These are phyloP conservation scores for Heteromormyrus szaboi DNA, from an alignment of 2,797 vertebrate species.

Conservation along the genomic window DNA sequence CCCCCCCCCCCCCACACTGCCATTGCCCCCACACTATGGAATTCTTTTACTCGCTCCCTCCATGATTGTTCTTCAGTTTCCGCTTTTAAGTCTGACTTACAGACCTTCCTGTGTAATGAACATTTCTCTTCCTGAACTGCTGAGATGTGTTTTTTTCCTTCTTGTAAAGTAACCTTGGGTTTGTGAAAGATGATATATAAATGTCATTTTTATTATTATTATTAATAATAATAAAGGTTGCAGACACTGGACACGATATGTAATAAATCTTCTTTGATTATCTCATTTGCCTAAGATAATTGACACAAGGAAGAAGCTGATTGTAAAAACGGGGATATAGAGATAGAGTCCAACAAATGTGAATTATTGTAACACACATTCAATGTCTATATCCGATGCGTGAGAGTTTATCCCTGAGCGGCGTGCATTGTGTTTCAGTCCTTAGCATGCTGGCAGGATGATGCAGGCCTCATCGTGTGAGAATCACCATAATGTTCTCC, in stretches of 20 bases:
- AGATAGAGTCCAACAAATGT: neutral
- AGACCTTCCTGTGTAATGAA: neutral
- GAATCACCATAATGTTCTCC: neutral
- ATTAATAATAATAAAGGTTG: neutral
- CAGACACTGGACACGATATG: neutral
- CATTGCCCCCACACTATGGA: neutral
- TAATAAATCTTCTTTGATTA: neutral
- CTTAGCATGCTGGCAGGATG: neutral
- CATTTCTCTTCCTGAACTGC: neutral
- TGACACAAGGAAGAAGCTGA: neutral
- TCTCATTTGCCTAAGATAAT: neutral
- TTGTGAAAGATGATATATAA: neutral
- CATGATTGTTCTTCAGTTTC: neutral
- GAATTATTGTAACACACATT: neutral
- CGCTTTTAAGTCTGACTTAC: neutral
- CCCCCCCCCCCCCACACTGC: neutral
- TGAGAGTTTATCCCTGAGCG: neutral
- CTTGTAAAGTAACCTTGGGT: neutral
- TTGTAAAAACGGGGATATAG: neutral
- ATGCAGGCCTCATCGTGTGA: neutral
- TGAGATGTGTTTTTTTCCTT: neutral
- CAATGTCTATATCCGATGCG: neutral
- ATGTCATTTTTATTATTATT: neutral
- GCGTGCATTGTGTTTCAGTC: neutral
- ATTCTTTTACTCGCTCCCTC: neutral